Conservation (phyloP, 2,113 vertebrate genomes). For the Clarias macrocephalus region DNA sequence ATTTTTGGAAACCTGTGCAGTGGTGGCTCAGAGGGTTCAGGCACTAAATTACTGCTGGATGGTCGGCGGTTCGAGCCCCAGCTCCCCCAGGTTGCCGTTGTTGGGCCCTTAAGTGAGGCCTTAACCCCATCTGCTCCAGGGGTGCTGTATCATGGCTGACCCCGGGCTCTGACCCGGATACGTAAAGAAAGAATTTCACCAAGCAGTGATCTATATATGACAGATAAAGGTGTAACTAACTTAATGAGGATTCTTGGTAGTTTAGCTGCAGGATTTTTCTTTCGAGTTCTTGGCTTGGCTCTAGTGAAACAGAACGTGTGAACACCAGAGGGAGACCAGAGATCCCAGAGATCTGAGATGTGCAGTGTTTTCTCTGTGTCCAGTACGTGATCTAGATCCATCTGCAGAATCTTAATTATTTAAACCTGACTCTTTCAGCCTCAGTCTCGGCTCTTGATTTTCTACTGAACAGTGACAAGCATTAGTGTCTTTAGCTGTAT, state of each 20-base stretch:
- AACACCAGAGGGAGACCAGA: constrained; percentile 56
- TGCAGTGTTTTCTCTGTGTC: constrained; percentile 48
- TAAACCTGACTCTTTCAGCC: constrained; percentile 47
- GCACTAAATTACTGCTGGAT: not conserved
- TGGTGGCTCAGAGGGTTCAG: too few relatives aligned
- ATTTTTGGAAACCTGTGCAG: not conserved
- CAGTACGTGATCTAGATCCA: constrained; percentile 64
- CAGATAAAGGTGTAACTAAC: too few relatives aligned
- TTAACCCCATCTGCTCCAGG: too few relatives aligned
- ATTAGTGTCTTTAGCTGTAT: not conserved
- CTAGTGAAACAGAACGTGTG: not conserved
- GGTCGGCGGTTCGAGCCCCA: too few relatives aligned
- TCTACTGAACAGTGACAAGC: not conserved
- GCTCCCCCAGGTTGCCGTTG: too few relatives aligned
- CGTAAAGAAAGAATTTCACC: too few relatives aligned
- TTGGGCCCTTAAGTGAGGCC: too few relatives aligned
- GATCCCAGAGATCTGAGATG: constrained; percentile 20
- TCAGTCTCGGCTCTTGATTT: not conserved
- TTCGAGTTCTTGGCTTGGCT: not conserved
- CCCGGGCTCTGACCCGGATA: too few relatives aligned
- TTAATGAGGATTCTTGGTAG: not conserved
- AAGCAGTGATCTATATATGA: too few relatives aligned
- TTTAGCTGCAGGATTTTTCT: not conserved
- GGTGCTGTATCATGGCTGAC: too few relatives aligned
- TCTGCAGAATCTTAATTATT: constrained; percentile 75